Evolutionary conservation across 2,797 vertebrate species (phyloP).

Genomic region (Poecilia velifera): DNA sequence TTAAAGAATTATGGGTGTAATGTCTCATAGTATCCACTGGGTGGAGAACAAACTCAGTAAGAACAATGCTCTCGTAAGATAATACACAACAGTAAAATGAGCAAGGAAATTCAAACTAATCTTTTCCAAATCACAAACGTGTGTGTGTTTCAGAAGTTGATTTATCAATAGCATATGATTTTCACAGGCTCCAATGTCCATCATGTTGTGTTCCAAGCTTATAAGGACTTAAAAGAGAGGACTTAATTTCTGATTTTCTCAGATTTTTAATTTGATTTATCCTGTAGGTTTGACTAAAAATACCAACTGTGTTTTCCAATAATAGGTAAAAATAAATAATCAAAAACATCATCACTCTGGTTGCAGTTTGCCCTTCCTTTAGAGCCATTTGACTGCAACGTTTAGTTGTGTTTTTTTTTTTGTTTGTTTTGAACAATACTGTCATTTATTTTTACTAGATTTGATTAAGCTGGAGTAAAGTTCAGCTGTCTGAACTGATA

Average conservation of each 20-base stretch:
- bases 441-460: neutral
- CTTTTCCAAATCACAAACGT: neutral
- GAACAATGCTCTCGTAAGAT: neutral
- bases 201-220: neutral
- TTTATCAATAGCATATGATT: neutral
- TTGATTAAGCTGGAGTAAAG: neutral
- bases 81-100: neutral
- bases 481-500: neutral
- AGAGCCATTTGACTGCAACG: neutral
- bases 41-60: conserved; percentile 45
- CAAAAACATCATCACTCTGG: neutral
- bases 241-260: neutral
- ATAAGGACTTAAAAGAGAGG: neutral
- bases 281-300: neutral
- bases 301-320: neutral
- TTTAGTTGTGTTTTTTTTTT: neutral
- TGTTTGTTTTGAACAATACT: neutral
- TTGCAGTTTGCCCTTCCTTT: neutral
- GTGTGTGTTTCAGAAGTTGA: neutral
- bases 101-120: neutral
- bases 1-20: conserved; percentile 36
- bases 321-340: neutral
- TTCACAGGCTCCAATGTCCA: neutral
- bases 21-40: conserved; percentile 47
- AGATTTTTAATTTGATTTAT: neutral